A percentile compares a stretch with the other conserved stretches of the same genome.
phyloP scores from a whole-genome alignment of 2,113 vertebrate species.

The Phaetusa simplex region DNA sequence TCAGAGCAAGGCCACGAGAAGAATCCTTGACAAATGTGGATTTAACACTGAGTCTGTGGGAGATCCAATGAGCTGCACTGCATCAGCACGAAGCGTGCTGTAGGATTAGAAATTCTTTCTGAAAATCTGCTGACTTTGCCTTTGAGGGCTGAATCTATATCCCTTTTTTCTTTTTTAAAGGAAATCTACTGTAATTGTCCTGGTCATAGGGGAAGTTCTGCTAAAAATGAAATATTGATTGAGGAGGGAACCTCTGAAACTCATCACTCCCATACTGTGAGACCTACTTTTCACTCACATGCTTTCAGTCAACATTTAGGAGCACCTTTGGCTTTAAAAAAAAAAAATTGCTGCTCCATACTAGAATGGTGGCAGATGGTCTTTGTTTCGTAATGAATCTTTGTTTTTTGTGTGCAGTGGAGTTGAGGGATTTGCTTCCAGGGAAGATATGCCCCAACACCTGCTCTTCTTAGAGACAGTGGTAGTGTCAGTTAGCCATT shows the following conservation, averaged over 20 bases:
- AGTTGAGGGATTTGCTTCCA: constrained; percentile 25
- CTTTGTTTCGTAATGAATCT: constrained; percentile 48
- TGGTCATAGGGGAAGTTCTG: not conserved
- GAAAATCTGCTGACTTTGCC: not conserved
- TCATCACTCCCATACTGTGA: not conserved
- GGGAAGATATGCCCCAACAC: constrained; percentile 4
- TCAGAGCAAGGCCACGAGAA: not conserved
- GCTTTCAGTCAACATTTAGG: not conserved
- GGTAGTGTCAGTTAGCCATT: not conserved
- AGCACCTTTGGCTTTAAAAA: not conserved
- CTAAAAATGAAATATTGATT: not conserved
- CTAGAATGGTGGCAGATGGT: constrained; percentile 37
- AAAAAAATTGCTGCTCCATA: not conserved
- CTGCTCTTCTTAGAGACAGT: not conserved
- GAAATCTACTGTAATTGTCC: not conserved
- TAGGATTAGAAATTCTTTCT: not conserved
- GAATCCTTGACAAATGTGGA: not conserved
- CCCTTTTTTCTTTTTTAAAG: not conserved
- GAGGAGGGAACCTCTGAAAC: not conserved
- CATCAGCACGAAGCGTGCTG: not conserved
- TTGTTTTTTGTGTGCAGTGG: not conserved
- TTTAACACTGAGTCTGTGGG: not conserved
- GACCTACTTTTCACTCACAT: constrained; percentile 11
- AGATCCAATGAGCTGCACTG: not conserved
- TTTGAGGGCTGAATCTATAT: not conserved